phyloP scores from a whole-genome alignment of 2,797 vertebrate genomes.

The Lacerta viridis region DNA sequence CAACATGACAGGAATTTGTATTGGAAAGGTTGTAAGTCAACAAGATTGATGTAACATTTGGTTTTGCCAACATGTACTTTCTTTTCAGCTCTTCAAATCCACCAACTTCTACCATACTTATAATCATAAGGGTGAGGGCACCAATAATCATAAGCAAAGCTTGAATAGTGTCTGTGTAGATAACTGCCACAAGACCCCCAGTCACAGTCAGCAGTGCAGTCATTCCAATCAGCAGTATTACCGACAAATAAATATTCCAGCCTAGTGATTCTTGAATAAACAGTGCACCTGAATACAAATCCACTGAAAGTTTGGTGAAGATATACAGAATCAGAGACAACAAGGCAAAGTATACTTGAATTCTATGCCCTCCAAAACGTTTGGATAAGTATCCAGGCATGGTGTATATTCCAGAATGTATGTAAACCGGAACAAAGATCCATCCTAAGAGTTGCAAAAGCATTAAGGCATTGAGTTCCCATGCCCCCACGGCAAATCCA shows the following conservation, averaged over 20 bases:
- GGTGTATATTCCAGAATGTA: slow-evolving; percentile 96
- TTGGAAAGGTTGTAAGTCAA: slow-evolving; percentile 90
- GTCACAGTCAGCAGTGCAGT: slow-evolving; percentile 96
- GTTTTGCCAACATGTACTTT: slow-evolving; percentile 95
- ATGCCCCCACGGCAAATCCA: slow-evolving; percentile 97
- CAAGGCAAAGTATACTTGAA: slow-evolving; percentile 95
- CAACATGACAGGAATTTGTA: slow-evolving; percentile 89
- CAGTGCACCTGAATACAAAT: slow-evolving; percentile 96
- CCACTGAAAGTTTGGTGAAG: slow-evolving; percentile 98
- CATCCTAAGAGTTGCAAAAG: slow-evolving; percentile 98
- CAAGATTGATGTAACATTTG: slow-evolving; percentile 91
- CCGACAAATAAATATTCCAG: slow-evolving; percentile 97
- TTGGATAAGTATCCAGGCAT: slow-evolving; percentile 99
- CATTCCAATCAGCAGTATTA: slow-evolving; percentile 94
- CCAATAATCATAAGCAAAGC: slow-evolving; percentile 97
- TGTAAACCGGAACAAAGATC: slow-evolving; percentile 98
- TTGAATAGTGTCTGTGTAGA: slow-evolving; percentile 98
- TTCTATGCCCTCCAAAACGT: slow-evolving; percentile 94
- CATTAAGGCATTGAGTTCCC: slow-evolving; percentile 98
- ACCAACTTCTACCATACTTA: slow-evolving; percentile 92
- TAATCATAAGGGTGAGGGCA: slow-evolving; percentile 92
- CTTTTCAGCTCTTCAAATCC: slow-evolving; percentile 94
- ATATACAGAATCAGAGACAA: slow-evolving; percentile 96
- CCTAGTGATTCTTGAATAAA: slow-evolving; percentile 98
- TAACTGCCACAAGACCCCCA: slow-evolving; percentile 95